Evolutionary conservation across 2,888 invertebrate genomes (phyloP), one percentile per base, ranked within the genome.

Genomic region (Acronicta alni): DNA sequence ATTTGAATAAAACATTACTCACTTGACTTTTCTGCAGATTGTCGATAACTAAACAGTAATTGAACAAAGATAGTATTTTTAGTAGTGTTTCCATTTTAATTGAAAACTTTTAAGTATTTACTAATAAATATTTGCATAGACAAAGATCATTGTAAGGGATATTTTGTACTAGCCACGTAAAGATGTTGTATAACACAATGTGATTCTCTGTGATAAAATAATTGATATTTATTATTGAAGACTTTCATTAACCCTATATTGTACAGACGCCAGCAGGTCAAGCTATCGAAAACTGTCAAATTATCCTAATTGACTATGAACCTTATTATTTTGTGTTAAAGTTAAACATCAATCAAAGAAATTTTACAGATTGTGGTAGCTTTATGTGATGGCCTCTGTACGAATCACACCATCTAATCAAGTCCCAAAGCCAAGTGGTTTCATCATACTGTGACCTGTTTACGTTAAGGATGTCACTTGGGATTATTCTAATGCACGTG

Each of bases 151-250:
- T 85, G 82, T 92, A 90, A 88, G 83, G 79, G 84, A 88, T 89
- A 89, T 92, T 93, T 93, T 93, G 88, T 93, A 94, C 89, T 91
- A 93, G 89, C 89, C 92, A 92, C 92, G 88, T 93, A 91, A 90
- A 91, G 73, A 91, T 92, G 91, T 93, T 93, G 90, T 93, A 89
- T 92, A 89, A 94, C 92, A 93, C 93, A 91, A 93, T 93, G 93
- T 94, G 94, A 93, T 93, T 93, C 93, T 93, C 94, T 94, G 94
- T 94, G 94, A 94, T 94, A 94, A 93, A 91, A 91, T 93, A 90
- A 92, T 91, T 92, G 89, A 91, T 94, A 93, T 93, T 93, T 92
- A 93, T 91, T 90, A 88, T 54, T 60, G 62, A 45, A 61, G 56
- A 48, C 57, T 92, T 88, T 91, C 85, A 88, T 89, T 92, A 75